These are phyloP conservation scores for Arrhopalites spinosus DNA, from an alignment of 2,888 invertebrate species.

Conservation along the genomic window DNA sequence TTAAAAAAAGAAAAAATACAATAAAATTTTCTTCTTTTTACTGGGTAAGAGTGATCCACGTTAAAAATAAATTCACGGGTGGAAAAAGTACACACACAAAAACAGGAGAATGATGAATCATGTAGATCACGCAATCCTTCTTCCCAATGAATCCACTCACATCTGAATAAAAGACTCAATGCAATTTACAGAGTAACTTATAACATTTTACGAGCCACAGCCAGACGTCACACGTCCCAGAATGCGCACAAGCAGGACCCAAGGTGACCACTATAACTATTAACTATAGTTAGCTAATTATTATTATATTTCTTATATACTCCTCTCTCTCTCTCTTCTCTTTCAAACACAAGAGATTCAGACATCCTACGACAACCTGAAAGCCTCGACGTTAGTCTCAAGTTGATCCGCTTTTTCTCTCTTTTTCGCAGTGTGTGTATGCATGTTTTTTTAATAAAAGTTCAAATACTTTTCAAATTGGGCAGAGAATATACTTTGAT, in stretches of 20 bases:
- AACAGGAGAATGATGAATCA: too few species aligned
- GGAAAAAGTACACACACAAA: too few species aligned
- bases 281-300: neutral
- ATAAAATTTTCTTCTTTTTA: too few species aligned
- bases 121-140: too few species aligned
- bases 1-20: too few species aligned
- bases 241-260: neutral
- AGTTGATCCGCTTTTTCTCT: slow-evolving; percentile 25
- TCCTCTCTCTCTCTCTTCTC: neutral
- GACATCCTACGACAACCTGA: slow-evolving; percentile 7
- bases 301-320: neutral
- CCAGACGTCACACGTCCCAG: neutral
- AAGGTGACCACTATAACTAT: neutral
- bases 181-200: too few species aligned
- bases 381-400: slow-evolving; percentile 5
- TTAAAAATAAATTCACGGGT: too few species aligned
- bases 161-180: too few species aligned
- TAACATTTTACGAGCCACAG: neutral
- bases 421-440: neutral
- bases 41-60: too few species aligned
- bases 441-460: neutral
- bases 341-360: too few species aligned
- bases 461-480: neutral
- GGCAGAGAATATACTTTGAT: neutral
- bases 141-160: too few species aligned